phyloP scores from a whole-genome alignment of 1,140 invertebrate genomes.

The Aporrectodea caliginosa region DNA sequence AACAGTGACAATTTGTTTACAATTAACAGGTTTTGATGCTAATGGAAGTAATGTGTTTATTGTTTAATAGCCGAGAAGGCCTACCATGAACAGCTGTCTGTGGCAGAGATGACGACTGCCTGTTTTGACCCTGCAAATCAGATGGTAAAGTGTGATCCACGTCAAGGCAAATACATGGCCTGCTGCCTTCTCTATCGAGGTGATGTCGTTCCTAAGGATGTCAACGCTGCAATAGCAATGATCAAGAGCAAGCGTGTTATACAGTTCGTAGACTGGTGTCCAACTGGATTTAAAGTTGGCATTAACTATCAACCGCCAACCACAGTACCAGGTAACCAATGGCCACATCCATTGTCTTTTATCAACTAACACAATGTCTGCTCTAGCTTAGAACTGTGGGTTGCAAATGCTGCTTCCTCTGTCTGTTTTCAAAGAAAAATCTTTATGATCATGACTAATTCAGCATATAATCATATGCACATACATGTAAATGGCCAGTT shows the following conservation, averaged over 20 bases:
- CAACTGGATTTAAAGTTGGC: conserved; percentile 64
- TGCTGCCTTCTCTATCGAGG: conserved; percentile 56
- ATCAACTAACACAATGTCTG: too few species aligned
- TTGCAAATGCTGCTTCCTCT: too few species aligned
- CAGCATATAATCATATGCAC: too few species aligned
- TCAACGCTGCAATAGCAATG: conserved; percentile 74
- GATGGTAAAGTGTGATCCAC: conserved; percentile 88
- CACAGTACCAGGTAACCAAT: conserved; percentile 72
- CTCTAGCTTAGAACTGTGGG: too few species aligned
- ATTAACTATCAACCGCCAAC: conserved; percentile 56
- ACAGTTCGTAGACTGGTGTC: conserved; percentile 68
- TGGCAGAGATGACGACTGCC: conserved; percentile 82
- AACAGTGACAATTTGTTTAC: too few species aligned
- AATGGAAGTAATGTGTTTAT: too few species aligned
- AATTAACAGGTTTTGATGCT: too few species aligned
- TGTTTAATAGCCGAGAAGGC: conserved; percentile 52
- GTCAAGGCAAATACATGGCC: conserved; percentile 86
- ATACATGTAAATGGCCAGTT: too few species aligned
- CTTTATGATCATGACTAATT: too few species aligned
- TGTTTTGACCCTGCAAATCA: conserved; percentile 84
- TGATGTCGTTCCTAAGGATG: conserved; percentile 68
- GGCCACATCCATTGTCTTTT: too few species aligned
- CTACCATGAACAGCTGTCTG: conserved; percentile 54
- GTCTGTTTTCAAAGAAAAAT: too few species aligned
- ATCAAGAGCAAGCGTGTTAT: conserved; percentile 37